Evolutionary conservation across 2,888 invertebrate genomes (phyloP).

Genomic region (Conus canariensis): DNA sequence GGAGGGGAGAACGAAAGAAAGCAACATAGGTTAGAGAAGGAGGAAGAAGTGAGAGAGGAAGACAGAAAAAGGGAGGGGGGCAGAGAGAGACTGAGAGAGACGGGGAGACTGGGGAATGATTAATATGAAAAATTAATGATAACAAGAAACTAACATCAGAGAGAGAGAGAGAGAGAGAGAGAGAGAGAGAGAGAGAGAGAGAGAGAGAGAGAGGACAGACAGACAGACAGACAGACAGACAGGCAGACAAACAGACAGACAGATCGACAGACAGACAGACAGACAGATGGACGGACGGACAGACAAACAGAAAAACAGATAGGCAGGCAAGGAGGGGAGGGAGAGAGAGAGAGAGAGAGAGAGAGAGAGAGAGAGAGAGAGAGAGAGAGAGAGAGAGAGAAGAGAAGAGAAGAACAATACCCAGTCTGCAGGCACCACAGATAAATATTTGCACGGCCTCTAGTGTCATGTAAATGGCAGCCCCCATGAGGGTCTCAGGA

Average conservation of each 20-base stretch:
- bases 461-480: too few relatives aligned
- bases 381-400: conserved; percentile 23
- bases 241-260: not conserved
- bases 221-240: not conserved
- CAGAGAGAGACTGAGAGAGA: not conserved
- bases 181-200: not conserved
- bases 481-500: too few relatives aligned
- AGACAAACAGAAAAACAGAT: not conserved
- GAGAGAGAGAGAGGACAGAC: not conserved
- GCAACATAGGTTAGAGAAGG: not conserved
- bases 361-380: conserved; percentile 28
- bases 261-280: not conserved
- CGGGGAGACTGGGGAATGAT: not conserved
- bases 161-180: not conserved
- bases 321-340: not conserved
- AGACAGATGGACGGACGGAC: not conserved
- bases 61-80: not conserved
- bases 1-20: not conserved
- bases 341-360: conserved; percentile 25
- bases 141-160: not conserved
- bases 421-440: too few relatives aligned
- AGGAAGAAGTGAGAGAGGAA: conserved; percentile 1
- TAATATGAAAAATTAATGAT: too few relatives aligned
- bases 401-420: not conserved
- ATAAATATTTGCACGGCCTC: too few relatives aligned